Evolutionary conservation across 2,888 invertebrate genomes (phyloP).

Genomic region (Sphaerophoria rueppellii): DNA sequence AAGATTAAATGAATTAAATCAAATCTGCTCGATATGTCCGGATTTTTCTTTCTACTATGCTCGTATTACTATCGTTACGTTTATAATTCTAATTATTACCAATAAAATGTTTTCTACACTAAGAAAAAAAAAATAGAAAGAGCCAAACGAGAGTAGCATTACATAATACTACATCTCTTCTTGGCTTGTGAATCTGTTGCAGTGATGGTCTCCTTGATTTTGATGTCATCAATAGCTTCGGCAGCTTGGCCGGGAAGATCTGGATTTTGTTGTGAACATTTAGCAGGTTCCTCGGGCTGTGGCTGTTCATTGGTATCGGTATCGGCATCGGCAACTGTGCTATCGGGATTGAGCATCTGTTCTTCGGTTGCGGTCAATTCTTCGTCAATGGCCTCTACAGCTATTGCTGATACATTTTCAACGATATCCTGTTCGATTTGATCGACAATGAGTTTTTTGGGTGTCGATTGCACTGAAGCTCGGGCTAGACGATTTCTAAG

Average conservation of each 20-base stretch:
- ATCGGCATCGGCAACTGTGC: slow-evolving; percentile 47
- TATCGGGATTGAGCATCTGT: slow-evolving; percentile 74
- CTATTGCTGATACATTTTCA: slow-evolving; percentile 78
- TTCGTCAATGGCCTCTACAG: slow-evolving; percentile 75
- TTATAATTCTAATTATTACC: slow-evolving; percentile 8
- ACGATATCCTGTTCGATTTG: slow-evolving; percentile 75
- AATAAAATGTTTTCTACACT: slow-evolving; percentile 39
- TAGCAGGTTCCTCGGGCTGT: slow-evolving; percentile 27
- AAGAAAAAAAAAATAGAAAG: slow-evolving; percentile 18
- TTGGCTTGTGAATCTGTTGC: slow-evolving; percentile 47
- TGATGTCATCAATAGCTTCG: slow-evolving; percentile 46
- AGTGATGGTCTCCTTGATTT: slow-evolving; percentile 52
- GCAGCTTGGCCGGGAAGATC: slow-evolving; percentile 9
- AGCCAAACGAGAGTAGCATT: slow-evolving; percentile 33
- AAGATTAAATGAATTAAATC: slow-evolving; percentile 10
- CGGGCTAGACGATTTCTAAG: slow-evolving; percentile 79
- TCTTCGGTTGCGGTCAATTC: slow-evolving; percentile 76
- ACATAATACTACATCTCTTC: slow-evolving; percentile 68
- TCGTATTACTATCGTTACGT: background rate
- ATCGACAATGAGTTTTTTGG: slow-evolving; percentile 75
- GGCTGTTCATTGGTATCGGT: slow-evolving; percentile 35
- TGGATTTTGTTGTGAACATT: background rate
- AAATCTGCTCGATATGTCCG: slow-evolving; percentile 19
- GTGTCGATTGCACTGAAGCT: slow-evolving; percentile 77
- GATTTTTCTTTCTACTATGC: slow-evolving; percentile 12